Evolutionary conservation across 2,113 vertebrate genomes (phyloP), one percentile per base, ranked within the genome.

Genomic region (Dunckerocampus dactyliophorus): DNA sequence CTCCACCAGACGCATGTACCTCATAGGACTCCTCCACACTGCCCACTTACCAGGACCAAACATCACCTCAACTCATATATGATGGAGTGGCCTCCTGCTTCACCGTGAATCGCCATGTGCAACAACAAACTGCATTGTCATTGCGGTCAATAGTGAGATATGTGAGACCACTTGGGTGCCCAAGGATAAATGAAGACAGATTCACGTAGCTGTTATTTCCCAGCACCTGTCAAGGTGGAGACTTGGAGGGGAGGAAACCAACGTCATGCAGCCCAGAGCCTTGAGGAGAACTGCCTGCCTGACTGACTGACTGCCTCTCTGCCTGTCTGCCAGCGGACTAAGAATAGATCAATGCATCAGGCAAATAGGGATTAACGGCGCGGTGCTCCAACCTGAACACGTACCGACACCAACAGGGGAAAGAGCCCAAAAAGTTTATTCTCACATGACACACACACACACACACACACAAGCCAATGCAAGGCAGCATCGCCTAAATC

Each of bases 271-370:
- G 69, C 58, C n/a, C 65, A 13, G 69, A 77, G 75, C 73, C 76
- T 73, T 73, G 39, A 65, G 70, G 60, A 82, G 72, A 72, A 72
- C 73, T 72, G 81, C 64, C 79, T 76, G 75, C 59, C 76, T 75
- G 48, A 0, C 37, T 56, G 53, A 13, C 53, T 39, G 31, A 51
- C 52, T 31, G 19, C 54, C 62, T 55, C 19, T 13, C 43, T 52
- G 16, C 57, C 24, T 68, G 37, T 61, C 57, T 75, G 72, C 74
- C 61, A 77, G 61, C 65, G 47, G 76, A 87, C 88, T 89, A 90
- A 90, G 83, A 88, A 89, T 88, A 89, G 87, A 87, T 88, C 85
- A 87, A 84, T 82, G 84, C 80, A 87, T 85, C 85, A 83, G 85
- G 82, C 79, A 85, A 87, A 87, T 84, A 71, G 74, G 87, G 87